phyloP scores from a whole-genome alignment of 2,888 invertebrate genomes.

The Scaptomyza polygonia region DNA sequence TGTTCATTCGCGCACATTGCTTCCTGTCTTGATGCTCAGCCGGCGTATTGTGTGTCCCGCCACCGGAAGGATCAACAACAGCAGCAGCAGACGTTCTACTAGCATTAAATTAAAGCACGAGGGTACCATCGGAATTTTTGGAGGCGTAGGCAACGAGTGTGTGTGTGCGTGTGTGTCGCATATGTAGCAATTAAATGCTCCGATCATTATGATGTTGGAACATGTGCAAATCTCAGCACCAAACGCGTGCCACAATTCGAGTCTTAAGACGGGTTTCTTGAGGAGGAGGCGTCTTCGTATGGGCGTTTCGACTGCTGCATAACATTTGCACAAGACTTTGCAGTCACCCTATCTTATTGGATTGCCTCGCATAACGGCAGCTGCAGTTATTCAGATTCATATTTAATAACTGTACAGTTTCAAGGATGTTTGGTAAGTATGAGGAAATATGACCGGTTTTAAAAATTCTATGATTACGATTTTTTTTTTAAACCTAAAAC shows the following conservation, averaged over 20 bases:
- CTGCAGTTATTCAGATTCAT: constrained; percentile 17
- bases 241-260: constrained; percentile 52
- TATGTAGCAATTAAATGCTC: constrained; percentile 82
- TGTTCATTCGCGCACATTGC: constrained; percentile 82
- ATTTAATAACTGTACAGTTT: constrained; percentile 7
- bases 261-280: constrained; percentile 5
- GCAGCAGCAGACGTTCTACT: constrained; percentile 13
- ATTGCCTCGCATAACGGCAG: constrained; percentile 30
- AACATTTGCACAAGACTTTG: constrained; percentile 41
- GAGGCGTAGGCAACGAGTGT: constrained; percentile 57
- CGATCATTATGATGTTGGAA: constrained; percentile 51
- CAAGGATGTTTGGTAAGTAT: constrained; percentile 5
- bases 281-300: constrained; percentile 36
- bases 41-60: constrained; percentile 54
- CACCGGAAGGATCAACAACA: constrained; percentile 81
- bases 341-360: constrained; percentile 56
- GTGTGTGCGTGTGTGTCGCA: constrained; percentile 67
- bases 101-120: constrained; percentile 25
- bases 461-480: not conserved
- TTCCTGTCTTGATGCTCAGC: constrained; percentile 79
- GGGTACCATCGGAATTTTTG: constrained; percentile 50
- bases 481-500: not conserved
- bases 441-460: not conserved
- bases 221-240: constrained; percentile 75
- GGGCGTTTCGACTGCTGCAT: constrained; percentile 70